These are phyloP conservation scores for Labroides dimidiatus DNA, from an alignment of 2,797 vertebrate genomes.

Conservation along the genomic window DNA sequence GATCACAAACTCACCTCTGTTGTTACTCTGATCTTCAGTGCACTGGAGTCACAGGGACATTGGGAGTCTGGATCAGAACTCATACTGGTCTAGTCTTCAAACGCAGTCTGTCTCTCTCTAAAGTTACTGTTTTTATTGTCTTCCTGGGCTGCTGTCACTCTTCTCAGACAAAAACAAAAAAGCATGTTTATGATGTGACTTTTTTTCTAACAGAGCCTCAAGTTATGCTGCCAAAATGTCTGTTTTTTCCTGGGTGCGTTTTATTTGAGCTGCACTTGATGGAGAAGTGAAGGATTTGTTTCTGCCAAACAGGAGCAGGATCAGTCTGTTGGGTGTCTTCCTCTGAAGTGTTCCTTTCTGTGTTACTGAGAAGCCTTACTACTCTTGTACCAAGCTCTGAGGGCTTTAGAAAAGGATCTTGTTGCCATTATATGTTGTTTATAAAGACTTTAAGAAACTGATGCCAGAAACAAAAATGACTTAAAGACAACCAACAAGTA, in stretches of 20 bases:
- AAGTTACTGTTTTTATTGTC: slow-evolving; percentile 27
- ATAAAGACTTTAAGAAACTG: neutral
- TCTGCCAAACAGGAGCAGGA: slow-evolving; percentile 29
- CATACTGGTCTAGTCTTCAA: slow-evolving; percentile 8
- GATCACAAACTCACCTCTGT: slow-evolving; percentile 8
- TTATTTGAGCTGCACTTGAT: slow-evolving; percentile 33
- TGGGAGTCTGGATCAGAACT: slow-evolving; percentile 20
- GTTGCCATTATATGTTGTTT: slow-evolving; percentile 29
- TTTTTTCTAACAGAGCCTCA: slow-evolving; percentile 47
- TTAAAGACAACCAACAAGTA: neutral
- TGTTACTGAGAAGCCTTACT: slow-evolving; percentile 34
- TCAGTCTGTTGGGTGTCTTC: slow-evolving; percentile 30
- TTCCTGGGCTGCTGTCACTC: slow-evolving; percentile 32
- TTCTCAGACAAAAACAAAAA: slow-evolving; percentile 23
- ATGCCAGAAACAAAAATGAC: neutral
- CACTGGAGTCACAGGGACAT: slow-evolving; percentile 30
- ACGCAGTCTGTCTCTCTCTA: slow-evolving; percentile 14
- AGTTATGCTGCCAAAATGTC: slow-evolving; percentile 23
- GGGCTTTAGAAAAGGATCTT: slow-evolving; percentile 20
- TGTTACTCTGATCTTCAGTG: slow-evolving; percentile 28
- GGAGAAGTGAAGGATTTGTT: slow-evolving; percentile 37
- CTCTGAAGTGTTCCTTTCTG: neutral
- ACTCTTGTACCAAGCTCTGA: slow-evolving; percentile 34
- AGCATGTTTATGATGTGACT: slow-evolving; percentile 21
- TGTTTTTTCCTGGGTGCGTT: slow-evolving; percentile 27